These are phyloP conservation scores for Ephydatia muelleri DNA, from an alignment of 37 sponge, comb jelly and placozoan species.

Conservation along the genomic window DNA sequence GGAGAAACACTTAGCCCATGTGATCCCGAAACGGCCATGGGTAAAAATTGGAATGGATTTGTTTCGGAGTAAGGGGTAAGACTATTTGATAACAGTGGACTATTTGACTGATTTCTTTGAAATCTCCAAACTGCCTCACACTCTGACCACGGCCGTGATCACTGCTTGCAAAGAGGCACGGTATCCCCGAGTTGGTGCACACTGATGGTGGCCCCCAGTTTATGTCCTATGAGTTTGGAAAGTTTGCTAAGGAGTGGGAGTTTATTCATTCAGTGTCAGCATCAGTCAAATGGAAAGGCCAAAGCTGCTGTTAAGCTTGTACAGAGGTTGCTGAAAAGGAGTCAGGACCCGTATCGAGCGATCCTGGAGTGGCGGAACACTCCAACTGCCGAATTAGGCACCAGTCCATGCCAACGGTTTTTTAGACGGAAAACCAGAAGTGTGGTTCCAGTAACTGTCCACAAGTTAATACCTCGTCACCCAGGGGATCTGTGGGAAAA, in stretches of 20 bases:
- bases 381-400: no score
- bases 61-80: conserved; percentile 4
- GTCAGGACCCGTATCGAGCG: background rate
- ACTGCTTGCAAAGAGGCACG: conserved; percentile 14
- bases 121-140: conserved; percentile 10
- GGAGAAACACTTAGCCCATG: no score
- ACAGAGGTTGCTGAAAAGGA: conserved; percentile 1
- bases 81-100: conserved; percentile 39
- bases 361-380: no score
- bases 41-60: conserved; percentile 11
- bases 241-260: conserved; percentile 25
- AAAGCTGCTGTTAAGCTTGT: conserved; percentile 38
- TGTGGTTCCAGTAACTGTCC: background rate
- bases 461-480: no score
- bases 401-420: no score
- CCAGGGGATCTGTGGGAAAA: no score
- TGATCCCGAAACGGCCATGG: conserved; percentile 22
- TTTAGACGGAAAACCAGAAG: background rate
- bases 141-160: conserved; percentile 5
- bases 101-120: conserved; percentile 19
- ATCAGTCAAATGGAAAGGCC: conserved; percentile 40
- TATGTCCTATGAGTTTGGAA: conserved; percentile 4
- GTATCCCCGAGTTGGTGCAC: no score
- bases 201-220: conserved; percentile 12
- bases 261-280: conserved; percentile 23